Evolutionary conservation across 23 tunicate species (phyloP), one percentile per base, ranked within the genome.

Genomic region (Halocynthia aurantium): DNA sequence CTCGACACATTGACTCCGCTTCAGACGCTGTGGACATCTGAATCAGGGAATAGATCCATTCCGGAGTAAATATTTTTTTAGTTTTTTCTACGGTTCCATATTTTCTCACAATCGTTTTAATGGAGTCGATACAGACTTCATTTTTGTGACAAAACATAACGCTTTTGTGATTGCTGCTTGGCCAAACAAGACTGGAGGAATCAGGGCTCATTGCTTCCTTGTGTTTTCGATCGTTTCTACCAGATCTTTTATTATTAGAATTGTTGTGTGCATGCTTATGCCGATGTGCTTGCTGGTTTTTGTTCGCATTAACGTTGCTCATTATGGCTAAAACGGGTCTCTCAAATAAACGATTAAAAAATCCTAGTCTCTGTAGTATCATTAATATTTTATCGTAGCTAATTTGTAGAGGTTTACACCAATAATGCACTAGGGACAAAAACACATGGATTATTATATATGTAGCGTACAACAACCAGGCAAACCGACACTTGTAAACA

Each of bases 1-100:
- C 55, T 53, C 67, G 61, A 89, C 89, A 84, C 11, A 84, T 10
- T 6, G 40, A 13, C 31, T 84, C 71, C 7, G 96, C 96, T 84
- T 90, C 85, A 7, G 50, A 69, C 21, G 82, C 67, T 56, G 53
- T 84, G 57, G 83, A 76, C 96, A 90, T 84, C 78, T 90, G 86
- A 69, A 90, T 53, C 50, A 67, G 75, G 4, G 81, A 79, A 77
- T 65, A 21, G 10, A 81, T 64, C 12, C 56, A 54, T 13, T 22
- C 56, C 13, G 78, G 5, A 62, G 56, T 51, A 10, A 54, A 21
- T 54, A 15, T 54, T 19, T 15, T 17, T 12, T 53, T 62, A 13
- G n/a, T 8, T 74, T 52, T 53, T 15, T 54, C 63, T 19, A 74
- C 31, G 2, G 18, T 49, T 2, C 78, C 63, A 53, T n/a, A 10